Percentiles rank a stretch among this genome's conserved stretches.
phyloP scores from a whole-genome alignment of 2,888 invertebrate species.

The Ceriagrion tenellum region DNA sequence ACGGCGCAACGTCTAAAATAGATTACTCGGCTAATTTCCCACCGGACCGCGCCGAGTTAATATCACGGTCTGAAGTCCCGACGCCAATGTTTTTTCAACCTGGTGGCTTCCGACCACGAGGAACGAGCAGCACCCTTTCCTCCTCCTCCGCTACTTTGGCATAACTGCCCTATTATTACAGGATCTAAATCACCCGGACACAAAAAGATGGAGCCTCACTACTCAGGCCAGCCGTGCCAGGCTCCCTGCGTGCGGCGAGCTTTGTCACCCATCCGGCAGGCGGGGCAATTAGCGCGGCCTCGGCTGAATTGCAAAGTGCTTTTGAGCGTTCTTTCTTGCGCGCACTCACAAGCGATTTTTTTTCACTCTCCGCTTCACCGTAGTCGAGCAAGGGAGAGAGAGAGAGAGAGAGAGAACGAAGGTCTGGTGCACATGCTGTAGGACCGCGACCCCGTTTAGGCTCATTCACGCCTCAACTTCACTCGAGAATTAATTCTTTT shows the following conservation, averaged over 20 bases:
- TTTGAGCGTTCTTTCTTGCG: not conserved
- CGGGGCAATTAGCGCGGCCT: not conserved
- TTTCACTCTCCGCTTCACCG: not conserved
- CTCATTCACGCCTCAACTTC: not conserved
- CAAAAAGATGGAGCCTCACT: not conserved
- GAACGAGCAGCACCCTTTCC: not conserved
- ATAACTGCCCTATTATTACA: constrained; percentile 22
- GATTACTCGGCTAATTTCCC: not conserved
- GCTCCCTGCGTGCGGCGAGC: not conserved
- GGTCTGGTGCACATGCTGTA: not conserved
- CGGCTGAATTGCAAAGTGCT: constrained; percentile 20
- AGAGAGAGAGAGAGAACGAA: not conserved
- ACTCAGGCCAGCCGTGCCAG: too few species aligned
- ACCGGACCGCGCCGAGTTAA: not conserved
- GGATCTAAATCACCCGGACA: constrained; percentile 10
- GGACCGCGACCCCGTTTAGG: not conserved
- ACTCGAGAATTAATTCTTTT: not conserved
- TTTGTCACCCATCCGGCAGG: not conserved
- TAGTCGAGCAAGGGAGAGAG: not conserved
- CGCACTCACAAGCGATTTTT: not conserved
- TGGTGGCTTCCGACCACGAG: not conserved
- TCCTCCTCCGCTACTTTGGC: not conserved
- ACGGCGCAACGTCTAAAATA: not conserved
- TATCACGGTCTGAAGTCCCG: not conserved
- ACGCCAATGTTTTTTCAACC: not conserved